These are phyloP conservation scores for Podilymbus podiceps DNA, from an alignment of 2,113 vertebrate genomes.

Conservation along the genomic window DNA sequence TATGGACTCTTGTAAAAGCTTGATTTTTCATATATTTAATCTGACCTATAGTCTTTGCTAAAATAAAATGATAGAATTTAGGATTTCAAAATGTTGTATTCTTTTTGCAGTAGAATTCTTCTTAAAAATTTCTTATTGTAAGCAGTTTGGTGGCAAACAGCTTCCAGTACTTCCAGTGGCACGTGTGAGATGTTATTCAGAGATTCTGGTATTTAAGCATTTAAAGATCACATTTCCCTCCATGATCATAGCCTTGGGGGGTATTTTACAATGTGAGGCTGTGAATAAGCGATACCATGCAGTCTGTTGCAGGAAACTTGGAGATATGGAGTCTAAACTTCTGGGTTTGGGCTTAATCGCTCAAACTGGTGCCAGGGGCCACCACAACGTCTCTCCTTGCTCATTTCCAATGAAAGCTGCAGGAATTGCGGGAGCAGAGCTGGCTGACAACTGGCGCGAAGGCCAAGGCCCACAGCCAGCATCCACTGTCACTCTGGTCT, in stretches of 20 bases:
- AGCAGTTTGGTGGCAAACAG: not conserved
- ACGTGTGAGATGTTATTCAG: not conserved
- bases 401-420: not conserved
- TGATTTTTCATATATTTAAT: not conserved
- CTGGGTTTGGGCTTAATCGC: not conserved
- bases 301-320: not conserved
- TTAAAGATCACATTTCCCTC: not conserved
- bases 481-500: not conserved
- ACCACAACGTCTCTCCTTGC: accelerated
- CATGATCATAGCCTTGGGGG: accelerated
- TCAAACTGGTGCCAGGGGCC: not conserved
- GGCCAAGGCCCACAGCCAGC: not conserved
- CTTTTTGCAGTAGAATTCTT: not conserved
- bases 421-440: not conserved
- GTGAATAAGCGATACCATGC: not conserved
- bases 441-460: not conserved
- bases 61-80: not conserved
- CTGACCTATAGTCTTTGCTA: not conserved
- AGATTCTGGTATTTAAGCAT: not conserved
- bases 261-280: not conserved
- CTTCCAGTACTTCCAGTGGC: not conserved
- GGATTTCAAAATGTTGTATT: not conserved
- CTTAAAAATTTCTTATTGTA: not conserved
- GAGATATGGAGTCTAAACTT: not conserved
- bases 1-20: not conserved